Evolutionary conservation across 2,797 vertebrate species (phyloP), one percentile per base, ranked within the genome.

Genomic region (Buceros bicornis): DNA sequence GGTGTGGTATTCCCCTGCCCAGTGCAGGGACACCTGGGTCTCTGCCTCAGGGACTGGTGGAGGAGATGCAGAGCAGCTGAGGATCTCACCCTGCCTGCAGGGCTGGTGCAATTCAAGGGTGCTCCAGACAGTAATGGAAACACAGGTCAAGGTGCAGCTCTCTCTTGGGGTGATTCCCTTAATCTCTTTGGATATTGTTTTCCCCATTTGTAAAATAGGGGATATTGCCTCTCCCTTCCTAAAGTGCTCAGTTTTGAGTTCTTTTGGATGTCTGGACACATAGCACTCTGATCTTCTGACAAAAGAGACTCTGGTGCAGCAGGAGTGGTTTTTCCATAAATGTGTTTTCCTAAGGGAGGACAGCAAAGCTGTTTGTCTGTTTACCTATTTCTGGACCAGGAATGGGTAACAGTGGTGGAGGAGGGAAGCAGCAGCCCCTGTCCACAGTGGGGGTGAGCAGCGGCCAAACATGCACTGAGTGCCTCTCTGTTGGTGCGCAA

Each of bases 121-220:
- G 57, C 28, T 54, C 47, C 0, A 2, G 43, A 10, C 35, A 50
- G 14, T 18, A 51, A 42, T 1, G 56, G 45, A n/a, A 60, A 64
- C 0, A 1, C 28, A 31, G 21, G 20, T 1, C 1, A n/a, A 73
- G 72, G 5, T 5, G 48, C 78, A 67, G 33, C 37, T 85, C 1
- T 0, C 15, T 6, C 29, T 37, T 12, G 17, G 28, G 22, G 24
- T 28, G 16, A 33, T 6, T 18, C 25, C 56, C 31, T 54, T 42
- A 51, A 58, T 15, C 48, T 58, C 43, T 42, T 11, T 18, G 54
- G 16, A 3, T 5, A 3, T 11, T 53, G 37, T 42, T 82, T 33
- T 66, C 4, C 28, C 7, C 3, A 2, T 22, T 24, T 89, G 25
- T 43, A 60, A 62, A 79, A 78, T 19, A 12, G 19, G 21, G 26